These are phyloP conservation scores for Lymantria dispar DNA, from an alignment of 2,888 invertebrate genomes.

Conservation along the genomic window DNA sequence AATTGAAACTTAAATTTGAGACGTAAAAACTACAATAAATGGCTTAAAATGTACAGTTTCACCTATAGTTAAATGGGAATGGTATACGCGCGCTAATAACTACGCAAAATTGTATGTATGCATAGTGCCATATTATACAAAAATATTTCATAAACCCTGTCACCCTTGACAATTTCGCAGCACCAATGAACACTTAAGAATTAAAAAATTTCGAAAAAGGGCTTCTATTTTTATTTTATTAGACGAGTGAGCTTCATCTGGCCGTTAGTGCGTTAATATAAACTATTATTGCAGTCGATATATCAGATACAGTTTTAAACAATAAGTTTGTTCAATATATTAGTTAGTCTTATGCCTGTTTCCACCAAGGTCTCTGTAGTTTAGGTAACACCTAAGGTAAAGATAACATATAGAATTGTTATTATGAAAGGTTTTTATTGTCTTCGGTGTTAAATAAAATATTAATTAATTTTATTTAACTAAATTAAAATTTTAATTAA, in stretches of 20 bases:
- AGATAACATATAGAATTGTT: too few relatives aligned
- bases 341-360: too few relatives aligned
- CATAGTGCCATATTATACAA: constrained; percentile 51
- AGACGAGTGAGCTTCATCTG: background rate
- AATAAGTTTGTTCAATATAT: too few relatives aligned
- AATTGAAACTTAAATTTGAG: constrained; percentile 46
- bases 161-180: constrained; percentile 60
- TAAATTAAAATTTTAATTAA: too few relatives aligned
- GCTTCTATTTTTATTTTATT: constrained; percentile 3
- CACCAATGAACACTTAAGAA: constrained; percentile 70
- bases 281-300: too few relatives aligned
- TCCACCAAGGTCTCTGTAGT: too few relatives aligned
- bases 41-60: constrained; percentile 61
- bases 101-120: constrained; percentile 41
- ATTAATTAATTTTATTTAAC: too few relatives aligned
- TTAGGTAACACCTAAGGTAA: too few relatives aligned
- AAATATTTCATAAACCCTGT: constrained; percentile 66
- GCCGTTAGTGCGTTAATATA: too few relatives aligned
- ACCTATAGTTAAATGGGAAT: constrained; percentile 62
- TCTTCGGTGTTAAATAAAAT: too few relatives aligned
- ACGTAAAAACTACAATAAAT: constrained; percentile 48
- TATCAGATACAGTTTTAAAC: too few relatives aligned
- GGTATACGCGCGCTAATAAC: constrained; percentile 50
- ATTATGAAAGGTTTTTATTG: too few relatives aligned
- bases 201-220: constrained; percentile 45